Conservation (phyloP, 2,888 invertebrate genomes). For the Meandrusa payeni region DNA sequence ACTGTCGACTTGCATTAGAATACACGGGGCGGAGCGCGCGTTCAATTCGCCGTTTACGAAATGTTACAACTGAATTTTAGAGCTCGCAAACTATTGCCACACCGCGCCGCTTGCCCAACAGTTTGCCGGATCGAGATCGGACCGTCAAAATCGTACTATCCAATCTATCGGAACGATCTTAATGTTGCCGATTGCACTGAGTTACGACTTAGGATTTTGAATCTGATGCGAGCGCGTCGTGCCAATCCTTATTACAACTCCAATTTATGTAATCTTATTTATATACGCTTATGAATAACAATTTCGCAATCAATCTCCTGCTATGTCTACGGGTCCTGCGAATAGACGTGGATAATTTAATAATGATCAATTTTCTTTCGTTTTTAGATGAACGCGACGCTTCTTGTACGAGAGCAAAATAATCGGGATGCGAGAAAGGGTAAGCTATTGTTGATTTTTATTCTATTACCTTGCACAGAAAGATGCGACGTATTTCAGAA, state of each 20-base stretch:
- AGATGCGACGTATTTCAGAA: no score
- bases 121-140: conserved; percentile 58
- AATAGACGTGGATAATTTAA: no score
- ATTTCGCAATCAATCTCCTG: no score
- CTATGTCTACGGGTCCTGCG: no score
- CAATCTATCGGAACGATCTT: conserved; percentile 35
- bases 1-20: conserved; percentile 71
- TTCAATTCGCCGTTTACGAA: conserved; percentile 78
- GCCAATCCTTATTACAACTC: neutral
- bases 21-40: conserved; percentile 70
- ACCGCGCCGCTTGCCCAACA: conserved; percentile 66
- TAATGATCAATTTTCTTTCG: no score
- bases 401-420: no score
- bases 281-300: no score
- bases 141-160: conserved; percentile 50
- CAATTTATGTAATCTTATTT: no score
- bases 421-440: no score
- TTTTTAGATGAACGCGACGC: no score
- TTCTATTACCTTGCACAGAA: no score
- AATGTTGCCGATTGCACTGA: conserved; percentile 28
- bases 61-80: conserved; percentile 75
- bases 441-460: no score
- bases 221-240: neutral
- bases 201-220: conserved; percentile 6
- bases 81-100: conserved; percentile 66